A percentile compares a stretch with the other conserved stretches of the same genome.
phyloP scores from a whole-genome alignment of 1,140 invertebrate species.

The Hermatobates lingyangjiaoensis region DNA sequence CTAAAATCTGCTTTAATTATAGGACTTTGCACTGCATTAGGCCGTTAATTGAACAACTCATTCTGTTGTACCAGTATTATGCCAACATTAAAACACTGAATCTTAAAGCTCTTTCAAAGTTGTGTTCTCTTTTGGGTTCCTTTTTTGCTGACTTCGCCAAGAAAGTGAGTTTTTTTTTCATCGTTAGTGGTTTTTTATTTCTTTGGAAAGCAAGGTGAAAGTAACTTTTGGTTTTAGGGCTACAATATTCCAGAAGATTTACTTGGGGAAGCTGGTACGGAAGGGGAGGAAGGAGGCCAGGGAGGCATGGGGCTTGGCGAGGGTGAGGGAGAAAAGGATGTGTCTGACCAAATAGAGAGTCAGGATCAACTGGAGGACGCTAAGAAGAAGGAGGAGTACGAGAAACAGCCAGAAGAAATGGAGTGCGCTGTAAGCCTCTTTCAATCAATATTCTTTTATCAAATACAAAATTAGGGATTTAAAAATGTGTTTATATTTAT shows the following conservation, averaged over 20 bases:
- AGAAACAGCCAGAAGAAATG: conserved; percentile 42
- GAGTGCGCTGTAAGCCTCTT: conserved; percentile 38
- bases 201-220: conserved; percentile 3
- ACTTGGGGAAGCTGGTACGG: conserved; percentile 40
- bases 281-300: conserved; percentile 30
- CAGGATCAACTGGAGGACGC: conserved; percentile 91
- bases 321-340: conserved; percentile 83
- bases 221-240: conserved; percentile 32
- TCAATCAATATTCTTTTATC: not conserved
- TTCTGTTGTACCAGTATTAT: conserved; percentile 53
- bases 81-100: conserved; percentile 51
- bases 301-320: conserved; percentile 75
- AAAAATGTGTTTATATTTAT: too few species aligned
- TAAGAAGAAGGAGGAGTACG: conserved; percentile 51
- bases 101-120: conserved; percentile 59
- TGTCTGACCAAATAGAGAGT: conserved; percentile 80
- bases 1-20: not conserved
- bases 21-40: not conserved
- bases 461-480: too few species aligned
- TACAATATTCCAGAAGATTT: conserved; percentile 82
- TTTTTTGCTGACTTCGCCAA: conserved; percentile 67
- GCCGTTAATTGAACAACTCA: conserved; percentile 62
- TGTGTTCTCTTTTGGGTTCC: conserved; percentile 60
- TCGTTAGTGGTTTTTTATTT: conserved; percentile 6
- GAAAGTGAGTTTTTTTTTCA: conserved; percentile 35